A percentile compares a stretch with the other conserved stretches of the same genome.
These are phyloP conservation scores for Drosophila equinoxialis DNA, from an alignment of 1,140 invertebrate species.

Conservation along the genomic window DNA sequence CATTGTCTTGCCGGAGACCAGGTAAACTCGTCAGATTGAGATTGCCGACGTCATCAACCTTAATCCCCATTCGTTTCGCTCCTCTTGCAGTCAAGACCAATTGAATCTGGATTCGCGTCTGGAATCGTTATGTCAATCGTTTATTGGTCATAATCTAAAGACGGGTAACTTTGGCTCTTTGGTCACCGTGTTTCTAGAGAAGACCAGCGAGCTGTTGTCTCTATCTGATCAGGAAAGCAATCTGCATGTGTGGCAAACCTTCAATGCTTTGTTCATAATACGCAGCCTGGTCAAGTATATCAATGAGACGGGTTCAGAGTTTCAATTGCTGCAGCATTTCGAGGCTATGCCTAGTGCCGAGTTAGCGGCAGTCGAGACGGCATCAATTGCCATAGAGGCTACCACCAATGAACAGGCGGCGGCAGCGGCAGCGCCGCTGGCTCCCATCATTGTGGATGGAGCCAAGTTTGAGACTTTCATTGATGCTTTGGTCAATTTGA, in stretches of 20 bases:
- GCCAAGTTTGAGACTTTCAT: conserved; percentile 82
- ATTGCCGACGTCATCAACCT: conserved; percentile 42
- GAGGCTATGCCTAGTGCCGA: conserved; percentile 84
- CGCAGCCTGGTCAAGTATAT: conserved; percentile 95
- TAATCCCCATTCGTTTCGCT: not conserved
- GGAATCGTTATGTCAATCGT: conserved; percentile 88
- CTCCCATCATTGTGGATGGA: conserved; percentile 70
- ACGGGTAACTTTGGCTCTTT: conserved; percentile 95
- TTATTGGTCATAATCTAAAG: conserved; percentile 90
- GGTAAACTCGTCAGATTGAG: conserved; percentile 84
- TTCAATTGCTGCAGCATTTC: conserved; percentile 89
- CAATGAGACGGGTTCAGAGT: conserved; percentile 90
- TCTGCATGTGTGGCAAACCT: conserved; percentile 96
- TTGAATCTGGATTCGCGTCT: conserved; percentile 91
- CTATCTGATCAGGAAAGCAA: conserved; percentile 94
- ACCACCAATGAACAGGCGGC: conserved; percentile 48
- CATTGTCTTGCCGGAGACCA: conserved; percentile 89
- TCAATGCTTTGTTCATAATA: conserved; percentile 96
- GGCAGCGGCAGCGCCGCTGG: conserved; percentile 13
- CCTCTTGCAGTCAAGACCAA: conserved; percentile 88
- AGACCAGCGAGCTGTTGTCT: conserved; percentile 90
- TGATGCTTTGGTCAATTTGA: conserved; percentile 79
- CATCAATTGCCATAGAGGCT: conserved; percentile 73
- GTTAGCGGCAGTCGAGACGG: conserved; percentile 57
- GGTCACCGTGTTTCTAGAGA: conserved; percentile 91